Evolutionary conservation across 2,797 vertebrate species (phyloP).

Genomic region (Gambelia wislizenii): DNA sequence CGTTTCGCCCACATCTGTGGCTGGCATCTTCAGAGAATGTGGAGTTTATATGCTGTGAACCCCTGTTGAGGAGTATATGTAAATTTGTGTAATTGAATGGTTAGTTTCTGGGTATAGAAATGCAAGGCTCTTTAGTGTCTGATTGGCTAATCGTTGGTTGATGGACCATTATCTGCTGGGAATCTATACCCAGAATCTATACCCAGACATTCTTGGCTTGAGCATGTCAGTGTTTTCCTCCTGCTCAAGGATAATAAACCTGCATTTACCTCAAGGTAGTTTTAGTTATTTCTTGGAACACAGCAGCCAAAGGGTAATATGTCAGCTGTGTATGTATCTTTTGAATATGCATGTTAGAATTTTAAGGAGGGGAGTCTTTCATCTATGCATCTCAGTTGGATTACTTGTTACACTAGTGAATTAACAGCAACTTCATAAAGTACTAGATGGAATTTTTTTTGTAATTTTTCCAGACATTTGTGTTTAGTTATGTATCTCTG

Average conservation of each 20-base stretch:
- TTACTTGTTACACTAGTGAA: not conserved
- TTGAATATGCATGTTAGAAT: not conserved
- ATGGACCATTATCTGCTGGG: too few relatives aligned
- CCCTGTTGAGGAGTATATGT: too few relatives aligned
- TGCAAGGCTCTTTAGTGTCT: too few relatives aligned
- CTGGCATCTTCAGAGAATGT: too few relatives aligned
- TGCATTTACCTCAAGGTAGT: not conserved
- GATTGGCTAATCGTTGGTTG: too few relatives aligned
- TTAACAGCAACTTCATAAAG: not conserved
- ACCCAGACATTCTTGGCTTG: not conserved
- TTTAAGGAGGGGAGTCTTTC: too few relatives aligned
- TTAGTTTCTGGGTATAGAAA: too few relatives aligned
- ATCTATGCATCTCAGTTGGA: not conserved
- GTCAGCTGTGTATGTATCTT: not conserved
- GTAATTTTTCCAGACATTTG: not conserved
- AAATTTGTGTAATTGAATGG: too few relatives aligned
- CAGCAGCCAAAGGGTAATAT: not conserved
- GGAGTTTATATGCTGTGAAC: too few relatives aligned
- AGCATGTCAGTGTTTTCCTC: not conserved
- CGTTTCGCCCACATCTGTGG: too few relatives aligned
- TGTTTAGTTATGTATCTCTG: not conserved
- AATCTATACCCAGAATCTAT: too few relatives aligned
- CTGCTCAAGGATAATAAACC: not conserved
- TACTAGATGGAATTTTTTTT: not conserved
- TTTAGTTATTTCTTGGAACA: not conserved